Base-by-base conservation (phyloP, 2,113 vertebrate species). In the Accipiter virgatus region DNA sequence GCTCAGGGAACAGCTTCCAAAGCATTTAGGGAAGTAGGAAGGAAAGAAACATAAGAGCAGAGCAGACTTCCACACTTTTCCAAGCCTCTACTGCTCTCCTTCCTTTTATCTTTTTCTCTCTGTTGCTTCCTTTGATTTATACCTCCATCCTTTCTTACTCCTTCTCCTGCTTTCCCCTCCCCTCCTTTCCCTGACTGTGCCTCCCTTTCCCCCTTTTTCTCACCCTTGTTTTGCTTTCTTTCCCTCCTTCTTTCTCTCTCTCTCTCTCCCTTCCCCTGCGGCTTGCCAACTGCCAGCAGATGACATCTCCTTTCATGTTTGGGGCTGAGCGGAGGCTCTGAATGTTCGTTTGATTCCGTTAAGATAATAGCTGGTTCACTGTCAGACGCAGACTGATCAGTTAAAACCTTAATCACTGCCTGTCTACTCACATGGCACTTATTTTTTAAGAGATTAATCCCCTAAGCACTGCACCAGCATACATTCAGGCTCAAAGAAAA, bases 321-420 rank as follows among this genome's bases (percentile, higher is more conserved):
- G 98, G 98, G 98, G 98, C 98, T 99, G 99, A 99, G 99, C 98
- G 47, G 94, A 98, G 98, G 99, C 99, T 99, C 99, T 99, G 99
- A 99, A 99, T 98, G 98, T 98, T 98, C 98, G 99, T 99, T 99
- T 99, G 99, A 99, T 99, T 99, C 99, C 99, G 98, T 99, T 99
- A 99, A 99, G 99, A 99, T 99, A 99, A 99, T 99, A 99, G 99
- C 99, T 99, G 98, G 99, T 99, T 99, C 99, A 98, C 99, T 99
- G 99, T 99, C 99, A 99, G 99, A 98, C 97, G 98, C 98, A 98
- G 99, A 99, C 99, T 99, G 99, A 99, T 99, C 99, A 99, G 99
- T 99, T 99, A 99, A 99, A 99, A 99, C 99, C 99, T 99, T 99
- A 99, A 99, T 99, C 99, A 99, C 99, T 98, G 99, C 99, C 99